Conservation (phyloP, 2,797 vertebrate species). For the Echeneis naucrates region DNA sequence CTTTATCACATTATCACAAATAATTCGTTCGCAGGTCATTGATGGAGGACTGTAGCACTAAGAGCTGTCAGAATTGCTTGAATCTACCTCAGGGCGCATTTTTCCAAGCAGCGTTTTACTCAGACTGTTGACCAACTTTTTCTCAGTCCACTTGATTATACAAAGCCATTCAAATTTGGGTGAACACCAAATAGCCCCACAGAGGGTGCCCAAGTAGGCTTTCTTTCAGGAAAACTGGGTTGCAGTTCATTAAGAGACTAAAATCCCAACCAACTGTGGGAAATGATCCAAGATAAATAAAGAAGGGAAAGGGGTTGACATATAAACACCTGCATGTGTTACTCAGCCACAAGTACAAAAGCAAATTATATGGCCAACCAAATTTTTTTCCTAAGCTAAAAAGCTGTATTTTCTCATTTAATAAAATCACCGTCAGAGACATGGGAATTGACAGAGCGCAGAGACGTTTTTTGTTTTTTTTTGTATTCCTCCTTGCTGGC, state of each 20-base stretch:
- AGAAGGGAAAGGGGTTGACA: background rate
- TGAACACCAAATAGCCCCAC: conserved; percentile 14
- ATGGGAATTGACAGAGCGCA: background rate
- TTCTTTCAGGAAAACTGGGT: conserved; percentile 13
- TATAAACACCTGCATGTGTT: background rate
- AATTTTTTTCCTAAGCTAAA: background rate
- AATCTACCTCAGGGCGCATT: conserved; percentile 36
- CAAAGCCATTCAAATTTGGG: conserved; percentile 40
- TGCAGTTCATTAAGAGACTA: conserved; percentile 17
- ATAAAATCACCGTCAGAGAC: background rate
- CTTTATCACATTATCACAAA: conserved; percentile 48
- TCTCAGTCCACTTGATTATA: conserved; percentile 38
- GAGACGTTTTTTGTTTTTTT: background rate
- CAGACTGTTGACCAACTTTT: conserved; percentile 18
- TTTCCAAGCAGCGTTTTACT: conserved; percentile 20
- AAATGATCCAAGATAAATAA: background rate
- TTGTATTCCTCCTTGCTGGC: background rate
- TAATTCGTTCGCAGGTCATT: conserved; percentile 34
- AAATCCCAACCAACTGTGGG: background rate
- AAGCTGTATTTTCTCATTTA: background rate
- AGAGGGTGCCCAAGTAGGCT: background rate
- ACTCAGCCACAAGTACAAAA: conserved; percentile 1
- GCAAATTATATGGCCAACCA: too few relatives aligned
- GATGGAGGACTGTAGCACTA: conserved; percentile 14
- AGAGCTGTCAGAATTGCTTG: conserved; percentile 40